Base-by-base conservation (phyloP, 1,140 invertebrate genomes). In the Penaeus indicus region DNA sequence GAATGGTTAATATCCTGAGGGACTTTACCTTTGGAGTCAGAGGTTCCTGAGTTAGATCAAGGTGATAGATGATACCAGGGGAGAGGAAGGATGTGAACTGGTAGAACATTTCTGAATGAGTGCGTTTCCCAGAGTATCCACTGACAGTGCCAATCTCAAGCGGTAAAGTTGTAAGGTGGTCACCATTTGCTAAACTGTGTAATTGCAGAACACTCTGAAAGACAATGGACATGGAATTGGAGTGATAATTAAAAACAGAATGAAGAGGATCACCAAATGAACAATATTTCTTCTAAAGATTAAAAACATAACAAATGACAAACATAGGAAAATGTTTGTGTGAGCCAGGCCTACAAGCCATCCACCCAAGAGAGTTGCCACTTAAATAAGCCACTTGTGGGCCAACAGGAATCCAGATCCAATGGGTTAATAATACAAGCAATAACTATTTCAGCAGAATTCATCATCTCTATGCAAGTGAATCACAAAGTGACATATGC, bases 31-130 rank as follows among this genome's bases (percentile, higher is more conserved):
- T 95, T 84, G 96, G 95, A 83, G 94, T 93, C 42, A 95, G 93
- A 1, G 95, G 93, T 21, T 94, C 93, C 83, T 94, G 94, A 22
- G 94, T 94, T 89, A 99, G 95, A 93, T 98, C 96, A 90, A 96
- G 96, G 77, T 95, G 95, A 92, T 98, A 99, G 92, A 99, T 98
- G 86, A 96, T 95, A 27, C 96, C 96, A 25, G 99, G 98, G 72
- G 96, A 97, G 27, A 99, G 94, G 93, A 99, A 99, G 0, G 98
- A 99, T 72, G 96, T 96, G 92, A 99, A 98, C 91, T 96, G 95
- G 92, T 97, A 99, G 93, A 99, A 99, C 89, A 99, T 96, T 94
- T 99, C 97, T 0, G 94, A 95, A 91, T 97, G 95, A 90, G 96
- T 95, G 92, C 96, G 96, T 91, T 97, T 95, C 11, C 97, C 98